These are phyloP conservation scores for Aporophyla lueneburgensis DNA, from an alignment of 2,888 invertebrate genomes.

Conservation along the genomic window DNA sequence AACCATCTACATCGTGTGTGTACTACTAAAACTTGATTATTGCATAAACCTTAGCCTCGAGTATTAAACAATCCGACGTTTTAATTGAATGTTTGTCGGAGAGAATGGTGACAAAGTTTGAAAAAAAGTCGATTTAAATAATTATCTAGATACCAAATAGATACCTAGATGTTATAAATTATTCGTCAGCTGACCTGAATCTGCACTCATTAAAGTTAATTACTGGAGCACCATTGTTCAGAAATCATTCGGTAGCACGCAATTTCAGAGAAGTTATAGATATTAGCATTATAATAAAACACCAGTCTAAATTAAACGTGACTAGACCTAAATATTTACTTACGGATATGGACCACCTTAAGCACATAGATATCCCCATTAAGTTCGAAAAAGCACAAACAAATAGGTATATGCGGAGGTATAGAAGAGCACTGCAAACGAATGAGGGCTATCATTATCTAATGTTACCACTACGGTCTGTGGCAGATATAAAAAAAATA, in stretches of 20 bases:
- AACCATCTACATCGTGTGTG: no score
- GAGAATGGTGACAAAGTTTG: background rate
- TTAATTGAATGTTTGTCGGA: background rate
- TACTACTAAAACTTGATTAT: background rate
- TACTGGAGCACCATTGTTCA: constrained; percentile 37
- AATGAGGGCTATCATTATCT: background rate
- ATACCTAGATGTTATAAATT: background rate
- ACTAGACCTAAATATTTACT: background rate
- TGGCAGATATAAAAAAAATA: no score
- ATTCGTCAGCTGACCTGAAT: constrained; percentile 6
- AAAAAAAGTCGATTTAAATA: background rate
- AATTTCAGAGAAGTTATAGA: constrained; percentile 3
- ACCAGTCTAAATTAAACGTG: background rate
- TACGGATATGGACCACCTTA: background rate
- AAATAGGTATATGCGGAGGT: background rate
- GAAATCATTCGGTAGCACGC: constrained; percentile 17
- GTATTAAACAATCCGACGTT: background rate
- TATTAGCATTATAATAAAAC: background rate
- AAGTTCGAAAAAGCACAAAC: background rate
- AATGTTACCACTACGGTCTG: no score
- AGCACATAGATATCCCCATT: background rate
- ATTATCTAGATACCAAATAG: background rate
- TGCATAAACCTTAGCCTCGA: background rate
- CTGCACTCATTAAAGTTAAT: constrained; percentile 14
- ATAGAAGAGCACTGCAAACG: background rate